These are phyloP conservation scores for Pluvianellus socialis DNA, from an alignment of 2,113 vertebrate species.

Conservation along the genomic window DNA sequence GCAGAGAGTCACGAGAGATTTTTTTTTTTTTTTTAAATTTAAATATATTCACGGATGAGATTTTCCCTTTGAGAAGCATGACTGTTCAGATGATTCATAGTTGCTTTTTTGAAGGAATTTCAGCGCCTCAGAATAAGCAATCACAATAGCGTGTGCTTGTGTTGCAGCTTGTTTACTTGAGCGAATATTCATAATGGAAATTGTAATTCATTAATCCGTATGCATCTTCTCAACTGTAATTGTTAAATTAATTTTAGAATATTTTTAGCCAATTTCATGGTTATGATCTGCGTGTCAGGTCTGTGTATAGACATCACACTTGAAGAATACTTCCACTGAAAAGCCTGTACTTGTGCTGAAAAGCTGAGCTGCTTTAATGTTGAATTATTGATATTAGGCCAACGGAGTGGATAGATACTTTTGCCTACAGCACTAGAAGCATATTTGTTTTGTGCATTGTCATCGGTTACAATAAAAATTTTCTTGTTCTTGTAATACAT, in stretches of 20 bases:
- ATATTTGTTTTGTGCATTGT: not conserved
- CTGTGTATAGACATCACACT: not conserved
- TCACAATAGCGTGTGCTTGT: not conserved
- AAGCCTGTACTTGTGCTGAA: not conserved
- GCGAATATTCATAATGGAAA: not conserved
- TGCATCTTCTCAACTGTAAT: not conserved
- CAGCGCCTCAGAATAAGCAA: not conserved
- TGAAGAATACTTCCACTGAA: not conserved
- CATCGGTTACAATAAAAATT: not conserved
- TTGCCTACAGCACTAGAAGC: not conserved
- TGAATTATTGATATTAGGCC: constrained; percentile 18
- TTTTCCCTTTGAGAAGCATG: constrained; percentile 13
- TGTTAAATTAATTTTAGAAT: not conserved
- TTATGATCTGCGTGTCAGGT: not conserved
- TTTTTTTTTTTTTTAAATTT: not conserved
- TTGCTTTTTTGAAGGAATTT: not conserved
- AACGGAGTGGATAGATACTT: not conserved
- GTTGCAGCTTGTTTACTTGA: not conserved
- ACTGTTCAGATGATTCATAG: constrained; percentile 10
- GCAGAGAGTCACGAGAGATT: not conserved
- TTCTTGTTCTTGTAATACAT: not conserved
- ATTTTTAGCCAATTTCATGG: constrained; percentile 12
- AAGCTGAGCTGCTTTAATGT: not conserved
- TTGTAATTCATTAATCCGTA: not conserved
- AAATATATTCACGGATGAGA: not conserved